Base-by-base conservation (phyloP, 2,888 invertebrate genomes). In the Opisthograptis luteolata region DNA sequence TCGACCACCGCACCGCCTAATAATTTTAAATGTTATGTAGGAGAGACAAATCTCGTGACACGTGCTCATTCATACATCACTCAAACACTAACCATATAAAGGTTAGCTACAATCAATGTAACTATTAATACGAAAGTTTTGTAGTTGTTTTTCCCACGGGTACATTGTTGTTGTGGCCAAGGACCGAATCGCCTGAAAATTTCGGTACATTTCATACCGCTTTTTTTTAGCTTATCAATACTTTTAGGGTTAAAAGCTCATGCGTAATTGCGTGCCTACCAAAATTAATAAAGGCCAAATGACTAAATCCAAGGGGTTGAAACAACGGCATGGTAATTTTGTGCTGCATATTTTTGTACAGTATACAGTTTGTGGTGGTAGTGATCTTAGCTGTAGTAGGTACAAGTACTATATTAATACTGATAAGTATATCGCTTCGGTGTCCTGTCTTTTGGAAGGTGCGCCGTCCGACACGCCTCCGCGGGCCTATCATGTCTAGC, bases 401-500 rank as follows among this genome's bases (percentile, higher is more conserved):
- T n/a, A n/a, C n/a, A n/a, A n/a, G n/a, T n/a, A n/a, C n/a, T n/a
- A n/a, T n/a, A 28, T 28, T 13, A 7, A 10, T 41, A 17, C 24
- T 25, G 32, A 1, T 25, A 12, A 25, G 6, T 9, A n/a, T 25
- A 14, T 5, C 9, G 10, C 15, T 34, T 45, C 24, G 14, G 13
- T 14, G 9, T 19, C 28, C 19, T 27, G n/a, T 2, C 5, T 17
- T 31, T n/a, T 25, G 28, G 12, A 12, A 27, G 41, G 41, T 35
- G 35, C 66, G 68, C 40, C 61, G 62, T 58, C 67, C 46, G 75
- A 67, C 77, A 76, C 84, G 84, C 84, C 84, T 75, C 63, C 66
- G 60, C 71, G 68, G 73, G 64, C 70, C 70, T 71, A 75, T 78
- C 75, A 67, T 82, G 83, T 79, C 67, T 49, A 58, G 58, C 79